Conservation (phyloP, 2,888 invertebrate genomes). For the Bibio marci region DNA sequence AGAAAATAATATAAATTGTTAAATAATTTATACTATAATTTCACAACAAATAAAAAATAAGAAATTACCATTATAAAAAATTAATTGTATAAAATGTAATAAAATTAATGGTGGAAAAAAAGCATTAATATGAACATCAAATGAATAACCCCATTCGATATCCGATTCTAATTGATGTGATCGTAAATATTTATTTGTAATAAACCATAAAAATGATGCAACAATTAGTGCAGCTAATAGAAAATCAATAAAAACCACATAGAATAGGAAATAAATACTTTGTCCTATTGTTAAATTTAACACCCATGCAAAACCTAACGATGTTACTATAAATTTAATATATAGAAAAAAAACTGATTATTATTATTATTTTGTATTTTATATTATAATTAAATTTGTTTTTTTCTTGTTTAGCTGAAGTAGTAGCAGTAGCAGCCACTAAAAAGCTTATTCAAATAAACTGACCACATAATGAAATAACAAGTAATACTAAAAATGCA, state of each 20-base stretch:
- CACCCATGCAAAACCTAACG: constrained; percentile 72
- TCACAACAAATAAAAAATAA: no score
- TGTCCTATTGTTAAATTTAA: constrained; percentile 49
- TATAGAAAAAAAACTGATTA: constrained; percentile 10
- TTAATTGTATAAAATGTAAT: constrained; percentile 80
- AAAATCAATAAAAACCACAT: constrained; percentile 89
- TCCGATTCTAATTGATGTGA: constrained; percentile 23
- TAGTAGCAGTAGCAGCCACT: not conserved
- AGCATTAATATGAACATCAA: constrained; percentile 97
- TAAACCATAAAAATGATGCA: constrained; percentile 77
- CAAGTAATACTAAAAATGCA: constrained; percentile 85
- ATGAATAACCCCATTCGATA: constrained; percentile 97
- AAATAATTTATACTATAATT: constrained; percentile 1
- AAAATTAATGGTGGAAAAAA: constrained; percentile 93
- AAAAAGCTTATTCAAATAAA: constrained; percentile 11
- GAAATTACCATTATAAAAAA: constrained; percentile 63
- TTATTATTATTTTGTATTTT: constrained; percentile 6
- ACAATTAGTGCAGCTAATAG: constrained; percentile 73
- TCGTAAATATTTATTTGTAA: constrained; percentile 26
- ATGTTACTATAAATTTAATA: constrained; percentile 59
- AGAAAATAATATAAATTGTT: constrained; percentile 10
- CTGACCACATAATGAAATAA: constrained; percentile 66
- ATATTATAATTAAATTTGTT: constrained; percentile 1
- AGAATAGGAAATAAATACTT: constrained; percentile 69
- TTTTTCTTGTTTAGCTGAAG: not conserved